Conservation (phyloP, 2,888 invertebrate genomes). For the Erebia palarica region DNA sequence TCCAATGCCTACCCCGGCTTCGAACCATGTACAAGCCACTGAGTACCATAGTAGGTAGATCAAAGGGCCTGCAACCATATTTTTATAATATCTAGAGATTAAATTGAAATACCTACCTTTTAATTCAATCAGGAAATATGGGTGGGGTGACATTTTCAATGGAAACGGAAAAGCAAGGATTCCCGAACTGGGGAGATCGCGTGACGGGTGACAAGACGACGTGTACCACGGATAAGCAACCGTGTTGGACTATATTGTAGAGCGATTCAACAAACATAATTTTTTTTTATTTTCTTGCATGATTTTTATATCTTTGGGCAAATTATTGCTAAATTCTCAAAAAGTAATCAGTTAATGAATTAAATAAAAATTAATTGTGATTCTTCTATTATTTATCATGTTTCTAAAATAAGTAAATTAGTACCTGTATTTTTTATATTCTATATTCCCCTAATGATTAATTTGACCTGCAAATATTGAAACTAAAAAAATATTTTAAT, state of each 20-base stretch:
- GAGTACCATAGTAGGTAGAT: background rate
- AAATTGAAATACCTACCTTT: constrained; percentile 39
- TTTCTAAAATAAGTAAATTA: background rate
- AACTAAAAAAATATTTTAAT: background rate
- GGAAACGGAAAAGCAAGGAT: constrained; percentile 39
- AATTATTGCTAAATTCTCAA: too few relatives aligned
- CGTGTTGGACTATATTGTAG: constrained; percentile 51
- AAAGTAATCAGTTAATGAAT: too few relatives aligned
- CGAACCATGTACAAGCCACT: too few relatives aligned
- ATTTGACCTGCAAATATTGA: background rate
- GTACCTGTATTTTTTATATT: too few relatives aligned
- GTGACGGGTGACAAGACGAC: constrained; percentile 77
- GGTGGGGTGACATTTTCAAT: constrained; percentile 34
- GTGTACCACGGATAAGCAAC: constrained; percentile 72
- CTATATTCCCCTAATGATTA: background rate
- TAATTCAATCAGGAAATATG: constrained; percentile 45
- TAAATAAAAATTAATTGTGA: too few relatives aligned
- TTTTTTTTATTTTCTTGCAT: constrained; percentile 40
- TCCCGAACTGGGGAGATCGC: constrained; percentile 45
- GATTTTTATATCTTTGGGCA: background rate
- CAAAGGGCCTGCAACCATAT: constrained; percentile 19
- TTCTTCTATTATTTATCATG: too few relatives aligned
- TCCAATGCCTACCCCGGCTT: too few relatives aligned
- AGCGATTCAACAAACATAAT: constrained; percentile 51
- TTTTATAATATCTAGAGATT: constrained; percentile 24